Evolutionary conservation across 92 coral and sea anemone genomes (phyloP).

Genomic region (Parazoanthus atlanticus): DNA sequence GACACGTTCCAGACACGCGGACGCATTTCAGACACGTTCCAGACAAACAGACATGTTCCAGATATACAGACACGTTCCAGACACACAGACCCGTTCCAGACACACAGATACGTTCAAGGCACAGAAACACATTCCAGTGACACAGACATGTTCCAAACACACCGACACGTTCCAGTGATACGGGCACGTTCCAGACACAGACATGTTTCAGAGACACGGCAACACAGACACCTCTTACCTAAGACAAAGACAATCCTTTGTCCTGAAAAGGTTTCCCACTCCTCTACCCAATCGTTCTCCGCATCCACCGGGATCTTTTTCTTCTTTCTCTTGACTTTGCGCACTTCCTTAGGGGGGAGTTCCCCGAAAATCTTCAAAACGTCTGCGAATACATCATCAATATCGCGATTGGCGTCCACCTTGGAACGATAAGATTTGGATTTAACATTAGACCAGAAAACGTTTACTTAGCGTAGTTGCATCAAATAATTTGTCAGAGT

Average conservation of each 20-base stretch:
- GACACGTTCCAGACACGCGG: no score
- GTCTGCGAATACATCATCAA: conserved; percentile 77
- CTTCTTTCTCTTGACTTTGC: conserved; percentile 68
- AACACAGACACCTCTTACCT: conserved; percentile 52
- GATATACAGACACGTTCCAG: neutral
- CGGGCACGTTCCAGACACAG: neutral
- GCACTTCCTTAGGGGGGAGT: conserved; percentile 73
- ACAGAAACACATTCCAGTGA: neutral
- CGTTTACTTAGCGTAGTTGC: no score
- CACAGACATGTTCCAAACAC: neutral
- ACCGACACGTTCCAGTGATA: neutral
- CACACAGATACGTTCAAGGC: neutral
- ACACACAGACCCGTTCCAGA: neutral
- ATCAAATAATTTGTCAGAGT: no score
- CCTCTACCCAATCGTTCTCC: conserved; percentile 63
- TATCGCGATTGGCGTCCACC: conserved; percentile 88
- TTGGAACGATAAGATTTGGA: conserved; percentile 17
- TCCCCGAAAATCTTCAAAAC: conserved; percentile 78
- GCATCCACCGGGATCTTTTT: conserved; percentile 46
- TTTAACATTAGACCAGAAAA: no score
- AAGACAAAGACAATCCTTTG: conserved; percentile 90
- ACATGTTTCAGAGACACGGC: neutral
- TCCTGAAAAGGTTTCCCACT: conserved; percentile 81
- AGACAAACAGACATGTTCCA: neutral
- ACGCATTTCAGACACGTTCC: neutral